Percentiles rank a stretch among this genome's conserved stretches.
phyloP scores from a whole-genome alignment of 2,888 invertebrate species.

The Sminthurinus aureus region DNA sequence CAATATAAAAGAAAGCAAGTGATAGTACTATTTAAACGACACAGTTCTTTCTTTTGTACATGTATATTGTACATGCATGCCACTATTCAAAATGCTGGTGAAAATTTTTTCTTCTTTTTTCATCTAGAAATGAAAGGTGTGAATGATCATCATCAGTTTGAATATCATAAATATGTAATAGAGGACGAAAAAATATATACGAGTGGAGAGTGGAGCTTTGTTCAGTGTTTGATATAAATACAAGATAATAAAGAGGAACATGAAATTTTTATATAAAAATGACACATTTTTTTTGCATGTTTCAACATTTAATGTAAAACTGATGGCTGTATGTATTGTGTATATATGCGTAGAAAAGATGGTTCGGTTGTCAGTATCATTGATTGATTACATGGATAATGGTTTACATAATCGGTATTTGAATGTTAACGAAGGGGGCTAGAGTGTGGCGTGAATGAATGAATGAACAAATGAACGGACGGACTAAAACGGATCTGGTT shows the following conservation, averaged over 20 bases:
- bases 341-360: neutral
- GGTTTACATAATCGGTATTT: slow-evolving; percentile 36
- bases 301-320: neutral
- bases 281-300: neutral
- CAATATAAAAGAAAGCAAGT: too few relatives aligned
- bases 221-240: neutral
- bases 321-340: neutral
- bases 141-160: too few relatives aligned
- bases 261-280: neutral
- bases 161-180: too few relatives aligned
- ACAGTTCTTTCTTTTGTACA: too few relatives aligned
- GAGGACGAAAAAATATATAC: too few relatives aligned
- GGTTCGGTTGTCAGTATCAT: neutral
- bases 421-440: slow-evolving; percentile 33
- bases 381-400: slow-evolving; percentile 41
- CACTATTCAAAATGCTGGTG: too few relatives aligned
- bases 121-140: too few relatives aligned
- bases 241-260: slow-evolving; percentile 15
- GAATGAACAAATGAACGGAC: neutral
- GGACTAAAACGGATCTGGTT: too few relatives aligned
- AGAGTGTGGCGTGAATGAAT: slow-evolving; percentile 4
- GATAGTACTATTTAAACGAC: too few relatives aligned
- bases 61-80: too few relatives aligned
- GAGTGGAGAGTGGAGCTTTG: too few relatives aligned
- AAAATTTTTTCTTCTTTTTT: too few relatives aligned